Conservation (phyloP, 2,113 vertebrate species). For the Ranitomeya variabilis region DNA sequence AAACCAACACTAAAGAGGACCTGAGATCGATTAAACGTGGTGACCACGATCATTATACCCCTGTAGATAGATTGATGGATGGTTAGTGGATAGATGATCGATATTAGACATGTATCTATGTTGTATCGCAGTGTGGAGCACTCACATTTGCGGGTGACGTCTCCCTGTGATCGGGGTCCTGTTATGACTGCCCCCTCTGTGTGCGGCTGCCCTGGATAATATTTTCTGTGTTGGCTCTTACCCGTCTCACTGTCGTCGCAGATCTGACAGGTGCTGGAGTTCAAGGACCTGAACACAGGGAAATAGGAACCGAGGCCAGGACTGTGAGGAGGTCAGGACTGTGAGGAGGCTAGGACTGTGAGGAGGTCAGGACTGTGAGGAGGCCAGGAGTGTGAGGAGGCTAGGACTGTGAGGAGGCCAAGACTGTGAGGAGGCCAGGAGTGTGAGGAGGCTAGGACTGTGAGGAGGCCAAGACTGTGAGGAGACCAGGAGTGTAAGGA, state of each 20-base stretch:
- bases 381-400: too few species aligned
- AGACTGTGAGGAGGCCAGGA: too few species aligned
- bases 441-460: too few species aligned
- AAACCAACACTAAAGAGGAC: too few species aligned
- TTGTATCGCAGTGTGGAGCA: background rate
- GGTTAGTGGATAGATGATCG: background rate
- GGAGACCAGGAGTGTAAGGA: too few species aligned
- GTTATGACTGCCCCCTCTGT: slow-evolving; percentile 48
- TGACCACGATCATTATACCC: too few species aligned
- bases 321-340: background rate
- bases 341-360: too few species aligned
- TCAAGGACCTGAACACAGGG: slow-evolving; percentile 65
- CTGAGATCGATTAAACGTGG: too few species aligned
- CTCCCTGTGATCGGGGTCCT: background rate
- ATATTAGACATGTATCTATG: background rate
- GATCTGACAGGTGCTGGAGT: slow-evolving; percentile 61
- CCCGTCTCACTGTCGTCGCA: slow-evolving; percentile 38
- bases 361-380: too few species aligned
- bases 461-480: too few species aligned
- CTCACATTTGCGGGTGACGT: background rate
- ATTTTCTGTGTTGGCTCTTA: slow-evolving; percentile 61
- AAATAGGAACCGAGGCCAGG: slow-evolving; percentile 48
- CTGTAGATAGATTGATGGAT: background rate
- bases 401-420: too few species aligned
- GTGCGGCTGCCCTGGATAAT: slow-evolving; percentile 49